phyloP scores from a whole-genome alignment of 2,888 invertebrate species.

The Bedellia somnulentella region DNA sequence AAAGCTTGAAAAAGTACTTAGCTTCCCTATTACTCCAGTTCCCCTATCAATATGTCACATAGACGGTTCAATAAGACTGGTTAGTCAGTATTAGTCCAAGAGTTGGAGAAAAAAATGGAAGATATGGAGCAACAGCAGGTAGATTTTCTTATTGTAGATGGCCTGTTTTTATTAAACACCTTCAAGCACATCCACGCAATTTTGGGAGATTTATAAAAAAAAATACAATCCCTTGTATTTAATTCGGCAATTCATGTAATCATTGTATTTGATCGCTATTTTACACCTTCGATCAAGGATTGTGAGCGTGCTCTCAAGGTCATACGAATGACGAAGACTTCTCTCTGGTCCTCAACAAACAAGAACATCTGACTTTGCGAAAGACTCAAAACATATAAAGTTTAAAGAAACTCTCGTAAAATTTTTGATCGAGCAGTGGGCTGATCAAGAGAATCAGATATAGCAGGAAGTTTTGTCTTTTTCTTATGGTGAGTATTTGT shows the following conservation, averaged over 20 bases:
- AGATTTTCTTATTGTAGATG: conserved; percentile 12
- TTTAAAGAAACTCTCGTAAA: conserved; percentile 9
- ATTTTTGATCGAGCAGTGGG: conserved; percentile 10
- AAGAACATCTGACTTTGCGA: conserved; percentile 1
- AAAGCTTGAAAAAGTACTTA: conserved; percentile 11
- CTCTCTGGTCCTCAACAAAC: conserved; percentile 7
- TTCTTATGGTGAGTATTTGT: no score
- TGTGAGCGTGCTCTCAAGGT: conserved; percentile 6
- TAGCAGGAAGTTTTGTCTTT: no score
- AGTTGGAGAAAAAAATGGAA: conserved; percentile 8
- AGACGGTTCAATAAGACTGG: conserved; percentile 15
- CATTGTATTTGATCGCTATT: conserved; percentile 6
- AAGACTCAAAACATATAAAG: conserved; percentile 5
- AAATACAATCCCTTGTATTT: no score
- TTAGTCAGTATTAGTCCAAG: conserved; percentile 14
- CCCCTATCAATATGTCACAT: conserved; percentile 15
- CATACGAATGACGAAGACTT: conserved; percentile 3
- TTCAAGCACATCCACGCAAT: conserved; percentile 12
- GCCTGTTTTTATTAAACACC: conserved; percentile 15
- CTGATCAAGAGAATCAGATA: no score
- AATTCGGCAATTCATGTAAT: conserved; percentile 7
- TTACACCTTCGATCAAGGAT: conserved; percentile 11
- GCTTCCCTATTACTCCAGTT: conserved; percentile 10
- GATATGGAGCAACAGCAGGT: conserved; percentile 1
- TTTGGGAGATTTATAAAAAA: not conserved